phyloP scores from a whole-genome alignment of 2,888 invertebrate genomes.

The Rhopalosiphum nymphaeae region DNA sequence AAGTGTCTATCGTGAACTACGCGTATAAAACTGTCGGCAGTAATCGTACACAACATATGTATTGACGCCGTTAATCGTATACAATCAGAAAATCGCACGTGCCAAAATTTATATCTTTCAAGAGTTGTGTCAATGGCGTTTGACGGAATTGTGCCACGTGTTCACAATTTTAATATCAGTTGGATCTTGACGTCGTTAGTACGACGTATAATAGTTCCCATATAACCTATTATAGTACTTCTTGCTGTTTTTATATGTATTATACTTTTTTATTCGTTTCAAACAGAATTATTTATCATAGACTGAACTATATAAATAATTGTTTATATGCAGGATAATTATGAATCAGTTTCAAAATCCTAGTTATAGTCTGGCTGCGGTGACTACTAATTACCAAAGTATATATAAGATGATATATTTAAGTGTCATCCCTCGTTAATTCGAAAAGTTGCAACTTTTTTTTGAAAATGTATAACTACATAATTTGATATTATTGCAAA shows the following conservation, averaged over 20 bases:
- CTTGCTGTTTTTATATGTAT: not conserved
- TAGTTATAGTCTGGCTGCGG: not conserved
- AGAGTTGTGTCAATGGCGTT: not conserved
- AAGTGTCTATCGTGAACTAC: not conserved
- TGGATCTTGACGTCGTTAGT: not conserved
- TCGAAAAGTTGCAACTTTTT: not conserved
- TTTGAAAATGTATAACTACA: not conserved
- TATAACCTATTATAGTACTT: not conserved
- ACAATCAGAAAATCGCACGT: not conserved
- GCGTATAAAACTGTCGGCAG: not conserved
- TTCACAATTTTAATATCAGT: conserved; percentile 5
- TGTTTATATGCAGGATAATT: not conserved
- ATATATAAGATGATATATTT: not conserved
- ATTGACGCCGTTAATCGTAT: not conserved
- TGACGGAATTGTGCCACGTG: not conserved
- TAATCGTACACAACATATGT: not conserved
- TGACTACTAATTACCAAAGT: not conserved
- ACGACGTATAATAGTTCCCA: not conserved
- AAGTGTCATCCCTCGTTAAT: not conserved
- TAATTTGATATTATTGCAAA: not conserved
- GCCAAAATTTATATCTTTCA: not conserved
- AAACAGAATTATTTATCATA: not conserved
- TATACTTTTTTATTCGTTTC: not conserved
- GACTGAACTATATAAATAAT: not conserved
- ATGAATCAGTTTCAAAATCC: not conserved